phyloP scores from a whole-genome alignment of 2,888 invertebrate species.

The Thyatira batis region DNA sequence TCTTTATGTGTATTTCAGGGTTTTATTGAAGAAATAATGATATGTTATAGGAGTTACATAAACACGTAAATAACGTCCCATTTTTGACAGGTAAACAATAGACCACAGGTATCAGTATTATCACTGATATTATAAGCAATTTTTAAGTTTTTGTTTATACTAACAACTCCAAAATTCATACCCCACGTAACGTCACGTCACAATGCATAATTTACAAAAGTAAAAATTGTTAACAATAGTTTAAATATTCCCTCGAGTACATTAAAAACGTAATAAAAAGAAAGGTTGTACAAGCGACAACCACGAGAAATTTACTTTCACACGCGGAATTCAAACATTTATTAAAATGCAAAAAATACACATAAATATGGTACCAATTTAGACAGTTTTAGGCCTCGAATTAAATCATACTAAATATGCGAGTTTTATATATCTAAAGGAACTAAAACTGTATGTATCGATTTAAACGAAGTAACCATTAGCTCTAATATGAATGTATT shows the following conservation, averaged over 20 bases:
- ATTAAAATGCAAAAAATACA: neutral
- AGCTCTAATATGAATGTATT: no score
- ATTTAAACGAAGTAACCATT: no score
- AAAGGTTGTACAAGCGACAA: slow-evolving; percentile 3
- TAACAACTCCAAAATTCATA: no score
- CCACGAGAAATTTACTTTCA: slow-evolving; percentile 29
- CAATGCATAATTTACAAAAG: slow-evolving; percentile 2
- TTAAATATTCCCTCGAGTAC: neutral
- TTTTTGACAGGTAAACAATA: no score
- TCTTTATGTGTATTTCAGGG: neutral
- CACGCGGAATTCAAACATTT: slow-evolving; percentile 21
- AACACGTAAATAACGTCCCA: slow-evolving; percentile 10
- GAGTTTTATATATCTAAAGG: neutral
- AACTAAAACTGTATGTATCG: no score
- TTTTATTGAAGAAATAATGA: no score
- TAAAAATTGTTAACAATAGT: neutral
- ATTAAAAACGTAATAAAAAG: neutral
- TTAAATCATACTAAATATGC: neutral
- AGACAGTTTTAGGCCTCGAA: neutral
- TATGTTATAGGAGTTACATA: neutral
- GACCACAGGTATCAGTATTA: no score
- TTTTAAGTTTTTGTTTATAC: no score
- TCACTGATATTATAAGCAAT: no score
- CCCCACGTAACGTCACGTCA: neutral
- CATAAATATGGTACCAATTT: neutral